phyloP scores from a whole-genome alignment of 2,113 vertebrate genomes.

The Semnornis frantzii region DNA sequence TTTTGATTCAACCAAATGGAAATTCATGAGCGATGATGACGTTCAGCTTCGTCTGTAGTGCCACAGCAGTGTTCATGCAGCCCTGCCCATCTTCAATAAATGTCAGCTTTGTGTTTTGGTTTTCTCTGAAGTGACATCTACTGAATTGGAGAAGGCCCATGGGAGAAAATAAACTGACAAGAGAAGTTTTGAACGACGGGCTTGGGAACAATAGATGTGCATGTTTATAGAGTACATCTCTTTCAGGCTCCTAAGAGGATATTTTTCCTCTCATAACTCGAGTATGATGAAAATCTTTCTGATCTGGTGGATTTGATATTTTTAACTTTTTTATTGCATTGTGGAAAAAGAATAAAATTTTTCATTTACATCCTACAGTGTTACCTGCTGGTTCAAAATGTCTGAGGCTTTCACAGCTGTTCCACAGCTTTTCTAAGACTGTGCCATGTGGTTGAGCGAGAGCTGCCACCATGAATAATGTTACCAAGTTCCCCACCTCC shows the following conservation, averaged over 20 bases:
- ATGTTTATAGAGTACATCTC: neutral
- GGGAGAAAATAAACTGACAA: neutral
- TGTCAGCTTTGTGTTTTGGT: neutral
- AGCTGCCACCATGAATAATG: rapidly evolving
- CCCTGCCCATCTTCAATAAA: neutral
- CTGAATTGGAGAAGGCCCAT: neutral
- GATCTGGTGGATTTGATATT: neutral
- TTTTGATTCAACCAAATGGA: neutral
- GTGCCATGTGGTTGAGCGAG: neutral
- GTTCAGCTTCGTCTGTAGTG: neutral
- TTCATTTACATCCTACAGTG: rapidly evolving
- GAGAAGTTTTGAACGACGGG: neutral
- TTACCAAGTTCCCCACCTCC: neutral
- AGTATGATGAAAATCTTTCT: neutral
- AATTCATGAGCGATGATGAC: neutral
- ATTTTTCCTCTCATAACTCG: neutral
- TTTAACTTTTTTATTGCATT: neutral
- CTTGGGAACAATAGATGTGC: neutral
- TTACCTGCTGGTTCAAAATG: neutral
- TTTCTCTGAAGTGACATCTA: neutral
- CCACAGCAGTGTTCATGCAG: neutral
- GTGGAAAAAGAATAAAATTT: neutral
- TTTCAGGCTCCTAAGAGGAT: neutral
- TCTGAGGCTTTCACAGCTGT: neutral
- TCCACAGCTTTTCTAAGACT: neutral